A percentile compares a stretch with the other conserved stretches of the same genome.
Evolutionary conservation across 2,113 vertebrate species (phyloP).

Genomic region (Scomber japonicus): DNA sequence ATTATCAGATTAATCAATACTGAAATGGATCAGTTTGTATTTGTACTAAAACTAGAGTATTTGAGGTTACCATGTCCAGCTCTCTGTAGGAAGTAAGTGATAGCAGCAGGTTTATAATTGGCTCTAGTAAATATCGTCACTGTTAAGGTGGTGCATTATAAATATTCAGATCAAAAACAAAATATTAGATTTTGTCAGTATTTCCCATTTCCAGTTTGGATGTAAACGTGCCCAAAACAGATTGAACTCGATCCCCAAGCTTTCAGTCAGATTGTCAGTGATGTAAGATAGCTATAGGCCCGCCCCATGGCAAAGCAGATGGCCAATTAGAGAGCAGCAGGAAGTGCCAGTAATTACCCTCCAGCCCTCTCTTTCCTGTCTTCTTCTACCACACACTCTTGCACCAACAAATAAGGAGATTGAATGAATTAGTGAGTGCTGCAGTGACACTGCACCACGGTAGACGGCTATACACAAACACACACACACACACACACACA

Average conservation of each 20-base stretch:
- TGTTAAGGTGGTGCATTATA: background rate
- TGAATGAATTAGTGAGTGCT: constrained; percentile 82
- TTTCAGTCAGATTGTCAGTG: constrained; percentile 51
- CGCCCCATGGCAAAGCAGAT: constrained; percentile 81
- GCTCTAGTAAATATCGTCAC: background rate
- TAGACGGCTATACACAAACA: constrained; percentile 52
- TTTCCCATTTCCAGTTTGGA: constrained; percentile 11
- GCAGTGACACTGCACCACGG: constrained; percentile 78
- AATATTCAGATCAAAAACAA: background rate
- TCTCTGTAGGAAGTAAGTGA: too few species aligned
- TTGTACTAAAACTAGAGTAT: too few species aligned
- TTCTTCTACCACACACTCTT: constrained; percentile 64
- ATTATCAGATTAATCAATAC: too few species aligned
- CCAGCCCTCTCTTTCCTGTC: constrained; percentile 69
- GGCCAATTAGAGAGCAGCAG: constrained; percentile 85
- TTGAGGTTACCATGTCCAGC: too few species aligned
- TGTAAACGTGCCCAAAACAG: constrained; percentile 43
- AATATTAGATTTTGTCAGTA: constrained; percentile 18
- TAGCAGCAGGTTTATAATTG: fast-evolving
- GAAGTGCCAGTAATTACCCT: constrained; percentile 81
- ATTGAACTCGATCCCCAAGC: constrained; percentile 38
- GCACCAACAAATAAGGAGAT: constrained; percentile 78
- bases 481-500: constrained; percentile 49
- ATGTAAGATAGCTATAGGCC: constrained; percentile 77
- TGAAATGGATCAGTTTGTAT: too few species aligned